Conservation (phyloP, 2,797 vertebrate species). For the Lutjanus argentimaculatus region DNA sequence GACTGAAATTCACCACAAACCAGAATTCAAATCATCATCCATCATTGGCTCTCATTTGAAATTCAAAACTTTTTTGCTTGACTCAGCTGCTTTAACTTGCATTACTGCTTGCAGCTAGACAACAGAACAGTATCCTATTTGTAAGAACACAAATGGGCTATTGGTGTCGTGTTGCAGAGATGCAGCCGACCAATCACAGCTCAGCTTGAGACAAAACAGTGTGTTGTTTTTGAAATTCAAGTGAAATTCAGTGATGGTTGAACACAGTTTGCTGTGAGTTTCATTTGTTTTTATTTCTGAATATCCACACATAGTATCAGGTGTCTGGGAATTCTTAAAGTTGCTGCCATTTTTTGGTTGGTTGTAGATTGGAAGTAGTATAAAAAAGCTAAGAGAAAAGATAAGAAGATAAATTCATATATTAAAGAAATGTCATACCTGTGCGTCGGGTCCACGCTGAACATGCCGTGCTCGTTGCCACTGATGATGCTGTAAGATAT, state of each 20-base stretch:
- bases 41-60: conserved; percentile 25
- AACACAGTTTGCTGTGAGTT: neutral
- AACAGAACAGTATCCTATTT: conserved; percentile 12
- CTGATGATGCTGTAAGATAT: conserved; percentile 94
- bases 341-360: neutral
- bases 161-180: conserved; percentile 5
- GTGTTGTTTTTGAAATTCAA: conserved; percentile 3
- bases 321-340: neutral
- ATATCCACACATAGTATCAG: no score
- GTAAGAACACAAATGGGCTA: neutral
- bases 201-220: conserved; percentile 20
- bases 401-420: neutral
- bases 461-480: conserved; percentile 95
- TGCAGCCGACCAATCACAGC: conserved; percentile 6
- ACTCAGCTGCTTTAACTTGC: conserved; percentile 5
- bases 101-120: neutral
- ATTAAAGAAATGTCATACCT: conserved; percentile 81
- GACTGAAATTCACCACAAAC: conserved; percentile 8
- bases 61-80: conserved; percentile 11
- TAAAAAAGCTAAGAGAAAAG: neutral
- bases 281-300: conserved; percentile 7
- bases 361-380: neutral
- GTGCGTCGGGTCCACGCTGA: conserved; percentile 92
- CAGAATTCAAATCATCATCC: conserved; percentile 5
- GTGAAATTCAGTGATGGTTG: neutral